phyloP scores from a whole-genome alignment of 2,888 invertebrate genomes.

The Thumatha senex region DNA sequence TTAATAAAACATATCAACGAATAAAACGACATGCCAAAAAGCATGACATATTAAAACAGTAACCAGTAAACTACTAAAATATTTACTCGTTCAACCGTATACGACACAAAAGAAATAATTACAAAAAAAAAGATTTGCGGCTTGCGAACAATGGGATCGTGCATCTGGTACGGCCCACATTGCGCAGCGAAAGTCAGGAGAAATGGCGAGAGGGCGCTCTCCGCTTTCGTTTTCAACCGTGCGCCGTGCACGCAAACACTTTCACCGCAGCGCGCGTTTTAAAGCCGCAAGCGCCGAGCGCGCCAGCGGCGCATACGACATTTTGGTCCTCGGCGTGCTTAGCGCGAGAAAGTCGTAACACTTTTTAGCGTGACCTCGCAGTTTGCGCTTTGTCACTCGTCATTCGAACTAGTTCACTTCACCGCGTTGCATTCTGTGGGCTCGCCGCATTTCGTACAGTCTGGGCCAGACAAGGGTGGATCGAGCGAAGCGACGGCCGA shows the following conservation, averaged over 20 bases:
- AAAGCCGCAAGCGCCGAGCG: constrained; percentile 66
- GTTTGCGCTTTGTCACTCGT: constrained; percentile 76
- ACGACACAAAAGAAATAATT: constrained; percentile 13
- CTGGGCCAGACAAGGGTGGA: constrained; percentile 55
- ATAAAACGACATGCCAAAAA: neutral
- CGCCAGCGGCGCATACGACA: constrained; percentile 66
- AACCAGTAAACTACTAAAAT: neutral
- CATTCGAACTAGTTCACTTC: constrained; percentile 75
- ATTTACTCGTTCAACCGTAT: constrained; percentile 6
- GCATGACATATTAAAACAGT: neutral
- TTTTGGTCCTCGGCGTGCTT: constrained; percentile 59
- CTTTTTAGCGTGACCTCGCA: constrained; percentile 81
- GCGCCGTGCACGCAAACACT: constrained; percentile 74
- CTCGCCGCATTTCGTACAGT: constrained; percentile 48
- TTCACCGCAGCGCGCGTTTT: constrained; percentile 73
- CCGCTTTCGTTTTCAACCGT: constrained; percentile 82
- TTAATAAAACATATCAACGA: neutral
- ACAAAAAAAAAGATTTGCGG: constrained; percentile 40
- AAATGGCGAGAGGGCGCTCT: constrained; percentile 82
- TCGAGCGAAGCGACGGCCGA: constrained; percentile 63
- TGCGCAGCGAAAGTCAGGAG: constrained; percentile 80
- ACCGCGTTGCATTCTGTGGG: constrained; percentile 54
- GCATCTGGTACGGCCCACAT: constrained; percentile 79
- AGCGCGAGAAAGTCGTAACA: constrained; percentile 82
- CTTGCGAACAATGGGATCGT: constrained; percentile 69